Conservation (phyloP, 2,113 vertebrate genomes). For the Lasiurus borealis region DNA sequence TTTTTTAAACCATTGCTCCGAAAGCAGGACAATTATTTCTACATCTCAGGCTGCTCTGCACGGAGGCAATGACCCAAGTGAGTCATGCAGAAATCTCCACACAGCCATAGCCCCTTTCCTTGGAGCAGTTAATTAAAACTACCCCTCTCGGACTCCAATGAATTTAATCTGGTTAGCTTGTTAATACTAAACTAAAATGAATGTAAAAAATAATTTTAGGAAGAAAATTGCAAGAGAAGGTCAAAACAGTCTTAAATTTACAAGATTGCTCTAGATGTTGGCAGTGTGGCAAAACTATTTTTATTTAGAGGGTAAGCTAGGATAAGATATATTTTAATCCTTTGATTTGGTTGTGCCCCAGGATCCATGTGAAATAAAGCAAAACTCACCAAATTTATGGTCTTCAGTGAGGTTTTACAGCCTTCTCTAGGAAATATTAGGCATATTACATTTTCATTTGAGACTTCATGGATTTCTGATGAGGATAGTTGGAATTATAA, state of each 20-base stretch:
- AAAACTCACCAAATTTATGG: neutral
- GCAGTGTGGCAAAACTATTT: neutral
- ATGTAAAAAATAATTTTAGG: conserved; percentile 55
- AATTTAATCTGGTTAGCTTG: conserved; percentile 69
- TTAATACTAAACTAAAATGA: conserved; percentile 59
- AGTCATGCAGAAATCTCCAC: conserved; percentile 45
- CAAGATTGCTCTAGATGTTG: neutral
- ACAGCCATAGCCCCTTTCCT: conserved; percentile 18
- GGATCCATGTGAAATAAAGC: neutral
- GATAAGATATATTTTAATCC: neutral
- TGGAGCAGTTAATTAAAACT: conserved; percentile 62
- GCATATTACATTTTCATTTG: neutral
- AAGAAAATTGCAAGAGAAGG: conserved; percentile 52
- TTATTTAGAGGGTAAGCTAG: conserved; percentile 42
- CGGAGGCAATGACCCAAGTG: conserved; percentile 43
- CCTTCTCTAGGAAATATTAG: neutral
- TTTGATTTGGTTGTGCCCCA: neutral
- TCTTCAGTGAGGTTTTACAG: neutral
- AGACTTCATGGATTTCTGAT: conserved; percentile 36
- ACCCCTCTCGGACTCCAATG: conserved; percentile 6
- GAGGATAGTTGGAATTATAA: conserved; percentile 25
- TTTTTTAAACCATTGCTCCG: conserved; percentile 51
- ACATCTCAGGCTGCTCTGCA: neutral
- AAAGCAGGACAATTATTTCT: conserved; percentile 61
- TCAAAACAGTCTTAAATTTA: conserved; percentile 46